Evolutionary conservation across 1,140 invertebrate genomes (phyloP).

Genomic region (Diorhabda sublineata): DNA sequence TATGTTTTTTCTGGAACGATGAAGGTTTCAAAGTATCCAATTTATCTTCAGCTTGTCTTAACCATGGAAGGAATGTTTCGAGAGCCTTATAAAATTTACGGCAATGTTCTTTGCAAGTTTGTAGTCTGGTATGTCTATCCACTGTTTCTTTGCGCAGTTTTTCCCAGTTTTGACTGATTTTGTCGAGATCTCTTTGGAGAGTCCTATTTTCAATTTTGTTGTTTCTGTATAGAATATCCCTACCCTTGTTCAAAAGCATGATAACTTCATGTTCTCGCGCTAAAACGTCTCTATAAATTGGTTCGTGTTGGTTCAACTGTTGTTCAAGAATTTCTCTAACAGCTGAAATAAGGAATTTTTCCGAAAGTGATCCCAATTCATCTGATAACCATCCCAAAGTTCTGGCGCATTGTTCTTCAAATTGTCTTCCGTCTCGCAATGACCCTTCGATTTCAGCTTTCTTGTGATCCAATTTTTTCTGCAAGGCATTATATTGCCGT

Average conservation of each 20-base stretch:
- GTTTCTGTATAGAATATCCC: constrained; percentile 64
- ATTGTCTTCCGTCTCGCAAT: constrained; percentile 76
- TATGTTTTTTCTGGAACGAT: constrained; percentile 77
- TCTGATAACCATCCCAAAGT: constrained; percentile 85
- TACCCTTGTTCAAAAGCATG: constrained; percentile 88
- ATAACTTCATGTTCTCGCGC: constrained; percentile 89
- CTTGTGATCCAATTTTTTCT: constrained; percentile 82
- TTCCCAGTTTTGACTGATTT: constrained; percentile 86
- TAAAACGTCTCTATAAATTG: constrained; percentile 83
- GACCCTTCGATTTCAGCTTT: constrained; percentile 88
- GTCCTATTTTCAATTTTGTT: constrained; percentile 54
- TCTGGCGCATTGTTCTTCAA: constrained; percentile 79
- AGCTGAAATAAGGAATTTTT: constrained; percentile 79
- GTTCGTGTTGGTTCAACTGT: constrained; percentile 84
- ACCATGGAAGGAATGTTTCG: constrained; percentile 84
- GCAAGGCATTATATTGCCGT: constrained; percentile 78
- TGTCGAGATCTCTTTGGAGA: constrained; percentile 70
- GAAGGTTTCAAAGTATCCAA: constrained; percentile 73
- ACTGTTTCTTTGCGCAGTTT: constrained; percentile 80
- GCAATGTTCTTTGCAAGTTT: constrained; percentile 86
- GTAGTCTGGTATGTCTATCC: constrained; percentile 77
- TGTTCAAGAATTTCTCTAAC: constrained; percentile 77
- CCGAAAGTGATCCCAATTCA: constrained; percentile 68
- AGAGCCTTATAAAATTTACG: constrained; percentile 82
- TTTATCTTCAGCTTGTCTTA: constrained; percentile 81